These are phyloP conservation scores for Cotesia chilonis DNA, from an alignment of 1,140 invertebrate species.

Conservation along the genomic window DNA sequence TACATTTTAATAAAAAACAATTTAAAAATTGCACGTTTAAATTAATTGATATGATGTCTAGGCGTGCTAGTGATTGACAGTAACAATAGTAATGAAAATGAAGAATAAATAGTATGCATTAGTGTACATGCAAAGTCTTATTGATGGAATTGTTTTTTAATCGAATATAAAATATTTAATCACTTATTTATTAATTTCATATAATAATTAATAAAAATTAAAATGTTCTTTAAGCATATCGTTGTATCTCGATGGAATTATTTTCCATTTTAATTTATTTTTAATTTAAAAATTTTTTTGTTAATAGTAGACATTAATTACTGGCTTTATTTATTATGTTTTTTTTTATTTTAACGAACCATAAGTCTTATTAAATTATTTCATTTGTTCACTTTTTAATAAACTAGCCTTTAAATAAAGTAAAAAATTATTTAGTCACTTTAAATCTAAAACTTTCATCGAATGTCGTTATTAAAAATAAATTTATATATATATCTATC, in stretches of 20 bases:
- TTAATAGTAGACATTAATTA: too few relatives aligned
- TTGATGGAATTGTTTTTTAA: constrained; percentile 49
- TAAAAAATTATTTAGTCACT: neutral
- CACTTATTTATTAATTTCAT: constrained; percentile 6
- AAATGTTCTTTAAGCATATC: constrained; percentile 9
- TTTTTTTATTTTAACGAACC: too few relatives aligned
- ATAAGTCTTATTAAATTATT: too few relatives aligned
- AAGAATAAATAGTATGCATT: constrained; percentile 62
- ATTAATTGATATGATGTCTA: constrained; percentile 61
- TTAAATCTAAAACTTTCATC: neutral
- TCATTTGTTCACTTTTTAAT: too few relatives aligned
- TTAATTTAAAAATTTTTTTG: too few relatives aligned
- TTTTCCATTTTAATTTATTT: too few relatives aligned
- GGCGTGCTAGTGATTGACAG: constrained; percentile 47
- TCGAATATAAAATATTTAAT: constrained; percentile 37
- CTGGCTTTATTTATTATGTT: too few relatives aligned
- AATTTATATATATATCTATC: neutral
- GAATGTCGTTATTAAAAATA: neutral
- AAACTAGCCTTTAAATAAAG: too few relatives aligned
- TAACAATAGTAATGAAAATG: constrained; percentile 36
- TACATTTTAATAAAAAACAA: too few relatives aligned
- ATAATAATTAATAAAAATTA: constrained; percentile 29
- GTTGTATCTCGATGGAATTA: too few relatives aligned
- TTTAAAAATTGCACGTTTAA: neutral
- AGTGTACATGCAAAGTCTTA: constrained; percentile 55